Evolutionary conservation across 1,140 invertebrate genomes (phyloP).

Genomic region (Mylabris phalerata): DNA sequence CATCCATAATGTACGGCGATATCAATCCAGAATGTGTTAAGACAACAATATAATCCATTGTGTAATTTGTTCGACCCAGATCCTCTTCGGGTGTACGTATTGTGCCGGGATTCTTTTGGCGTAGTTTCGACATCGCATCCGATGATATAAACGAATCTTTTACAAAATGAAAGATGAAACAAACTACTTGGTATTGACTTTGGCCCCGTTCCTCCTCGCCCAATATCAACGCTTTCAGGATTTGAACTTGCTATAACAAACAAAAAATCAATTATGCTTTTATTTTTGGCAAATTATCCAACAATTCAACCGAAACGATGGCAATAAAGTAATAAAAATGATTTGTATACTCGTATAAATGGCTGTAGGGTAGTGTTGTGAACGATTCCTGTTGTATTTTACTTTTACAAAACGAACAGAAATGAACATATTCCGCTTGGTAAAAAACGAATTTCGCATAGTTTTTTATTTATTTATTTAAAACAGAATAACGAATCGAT

Average conservation of each 20-base stretch:
- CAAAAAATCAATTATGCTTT: background rate
- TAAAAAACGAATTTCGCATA: no score
- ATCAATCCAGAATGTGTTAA: conserved; percentile 60
- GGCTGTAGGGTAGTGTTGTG: background rate
- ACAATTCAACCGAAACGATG: background rate
- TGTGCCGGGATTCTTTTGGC: conserved; percentile 68
- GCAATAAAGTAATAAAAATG: background rate
- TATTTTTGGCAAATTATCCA: background rate
- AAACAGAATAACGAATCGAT: no score
- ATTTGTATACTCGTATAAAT: background rate
- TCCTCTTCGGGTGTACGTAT: conserved; percentile 79
- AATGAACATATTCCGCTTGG: no score
- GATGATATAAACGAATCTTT: conserved; percentile 92
- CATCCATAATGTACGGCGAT: conserved; percentile 62
- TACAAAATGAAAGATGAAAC: conserved; percentile 83
- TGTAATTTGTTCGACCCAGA: conserved; percentile 65
- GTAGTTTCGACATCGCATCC: conserved; percentile 94
- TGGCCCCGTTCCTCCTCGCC: conserved; percentile 92
- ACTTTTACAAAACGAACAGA: no score
- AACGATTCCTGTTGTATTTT: background rate
- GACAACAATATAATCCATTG: conserved; percentile 74
- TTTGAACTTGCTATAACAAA: conserved; percentile 76
- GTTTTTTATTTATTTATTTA: no score
- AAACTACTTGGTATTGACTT: conserved; percentile 83
- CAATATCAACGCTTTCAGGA: conserved; percentile 83